phyloP scores from a whole-genome alignment of 2,888 invertebrate species.

The Brachyptera risi region DNA sequence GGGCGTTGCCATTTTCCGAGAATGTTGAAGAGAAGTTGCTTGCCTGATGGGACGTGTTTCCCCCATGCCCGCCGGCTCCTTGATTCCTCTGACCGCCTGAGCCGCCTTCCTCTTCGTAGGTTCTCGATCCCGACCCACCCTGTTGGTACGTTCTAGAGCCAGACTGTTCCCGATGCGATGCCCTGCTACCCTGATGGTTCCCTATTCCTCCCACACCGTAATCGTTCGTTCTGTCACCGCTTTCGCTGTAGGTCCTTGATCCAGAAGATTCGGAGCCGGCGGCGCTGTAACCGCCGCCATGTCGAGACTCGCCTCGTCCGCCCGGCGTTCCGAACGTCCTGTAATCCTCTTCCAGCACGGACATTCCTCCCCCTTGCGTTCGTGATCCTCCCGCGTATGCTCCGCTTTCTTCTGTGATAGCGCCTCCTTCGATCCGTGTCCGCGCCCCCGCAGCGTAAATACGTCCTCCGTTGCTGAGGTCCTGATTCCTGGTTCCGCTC shows the following conservation, averaged over 20 bases:
- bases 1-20: background rate
- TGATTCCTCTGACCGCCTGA: too few species aligned
- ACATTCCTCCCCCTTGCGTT: background rate
- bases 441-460: background rate
- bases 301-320: background rate
- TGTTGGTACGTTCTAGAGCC: background rate
- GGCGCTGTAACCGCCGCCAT: background rate
- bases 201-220: background rate
- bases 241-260: background rate
- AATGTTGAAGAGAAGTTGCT: conserved; percentile 5
- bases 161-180: too few species aligned
- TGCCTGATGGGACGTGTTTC: background rate
- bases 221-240: background rate
- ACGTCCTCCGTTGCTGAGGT: background rate
- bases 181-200: too few species aligned
- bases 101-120: background rate
- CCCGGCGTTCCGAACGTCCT: conserved; percentile 2
- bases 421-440: background rate
- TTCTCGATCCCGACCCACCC: background rate
- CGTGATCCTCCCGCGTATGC: background rate
- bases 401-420: background rate
- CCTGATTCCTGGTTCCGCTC: background rate
- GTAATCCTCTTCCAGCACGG: conserved; percentile 8
- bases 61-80: background rate
- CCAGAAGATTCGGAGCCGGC: background rate